These are phyloP conservation scores for Prionailurus viverrinus DNA, from an alignment of 2,113 vertebrate genomes.

Conservation along the genomic window DNA sequence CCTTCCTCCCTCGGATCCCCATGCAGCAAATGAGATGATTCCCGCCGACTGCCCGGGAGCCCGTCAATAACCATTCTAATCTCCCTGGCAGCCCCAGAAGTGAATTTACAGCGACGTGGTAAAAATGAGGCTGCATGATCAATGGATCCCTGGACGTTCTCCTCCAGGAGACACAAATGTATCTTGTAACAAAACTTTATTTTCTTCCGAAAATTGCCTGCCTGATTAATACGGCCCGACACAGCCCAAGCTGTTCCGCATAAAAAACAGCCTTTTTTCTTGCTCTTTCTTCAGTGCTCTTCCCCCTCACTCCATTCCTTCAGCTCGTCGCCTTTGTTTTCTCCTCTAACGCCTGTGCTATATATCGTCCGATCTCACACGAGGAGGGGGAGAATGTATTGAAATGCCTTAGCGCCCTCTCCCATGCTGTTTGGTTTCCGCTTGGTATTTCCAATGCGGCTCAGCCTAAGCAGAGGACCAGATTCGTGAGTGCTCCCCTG, in stretches of 20 bases:
- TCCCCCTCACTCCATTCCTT: neutral
- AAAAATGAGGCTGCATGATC: conserved; percentile 76
- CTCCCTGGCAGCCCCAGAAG: conserved; percentile 70
- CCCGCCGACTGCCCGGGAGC: conserved; percentile 3
- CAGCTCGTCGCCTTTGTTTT: conserved; percentile 4
- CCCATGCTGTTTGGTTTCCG: neutral
- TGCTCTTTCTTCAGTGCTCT: neutral
- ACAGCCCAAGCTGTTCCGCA: conserved; percentile 81
- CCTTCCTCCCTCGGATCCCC: conserved; percentile 51
- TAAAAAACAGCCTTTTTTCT: conserved; percentile 68
- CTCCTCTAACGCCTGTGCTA: neutral
- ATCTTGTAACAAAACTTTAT: conserved; percentile 80
- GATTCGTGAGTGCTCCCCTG: rapidly evolving
- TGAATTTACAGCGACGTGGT: conserved; percentile 80
- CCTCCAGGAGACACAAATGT: conserved; percentile 73
- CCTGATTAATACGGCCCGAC: conserved; percentile 80
- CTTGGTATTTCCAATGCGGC: neutral
- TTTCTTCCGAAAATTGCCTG: conserved; percentile 82
- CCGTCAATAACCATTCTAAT: conserved; percentile 76
- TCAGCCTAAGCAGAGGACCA: neutral
- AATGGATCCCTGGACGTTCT: conserved; percentile 68
- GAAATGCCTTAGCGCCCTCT: rapidly evolving
- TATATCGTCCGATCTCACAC: neutral
- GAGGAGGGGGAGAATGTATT: neutral
- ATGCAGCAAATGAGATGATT: conserved; percentile 66